A percentile compares a stretch with the other conserved stretches of the same genome.
Evolutionary conservation across 2,113 vertebrate species (phyloP).

Genomic region (Alligator mississippiensis): DNA sequence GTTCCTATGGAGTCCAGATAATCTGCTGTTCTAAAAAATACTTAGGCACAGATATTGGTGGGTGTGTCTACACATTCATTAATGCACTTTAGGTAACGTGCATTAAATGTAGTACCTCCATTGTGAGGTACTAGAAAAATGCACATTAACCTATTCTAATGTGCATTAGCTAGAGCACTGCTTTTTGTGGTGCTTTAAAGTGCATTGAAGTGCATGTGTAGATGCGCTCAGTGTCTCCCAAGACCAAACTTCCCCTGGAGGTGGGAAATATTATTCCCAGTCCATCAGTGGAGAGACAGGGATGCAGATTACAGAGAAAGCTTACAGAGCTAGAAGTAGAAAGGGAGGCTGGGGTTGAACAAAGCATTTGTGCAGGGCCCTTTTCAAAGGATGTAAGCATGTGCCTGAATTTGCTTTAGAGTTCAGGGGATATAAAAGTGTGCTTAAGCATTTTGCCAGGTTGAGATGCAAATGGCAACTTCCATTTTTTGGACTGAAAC

Average conservation of each 20-base stretch:
- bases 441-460: neutral
- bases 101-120: too few relatives aligned
- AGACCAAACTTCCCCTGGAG: neutral
- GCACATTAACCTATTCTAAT: too few relatives aligned
- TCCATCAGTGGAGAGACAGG: conserved; percentile 18
- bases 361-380: neutral
- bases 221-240: neutral
- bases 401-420: neutral
- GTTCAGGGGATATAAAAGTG: accelerated
- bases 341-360: neutral
- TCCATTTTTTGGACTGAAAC: neutral
- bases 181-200: too few relatives aligned
- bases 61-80: neutral
- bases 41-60: neutral
- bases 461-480: neutral
- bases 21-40: accelerated
- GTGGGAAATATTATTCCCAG: conserved; percentile 39
- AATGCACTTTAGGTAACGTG: too few relatives aligned
- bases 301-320: neutral
- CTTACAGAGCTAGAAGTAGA: conserved; percentile 17
- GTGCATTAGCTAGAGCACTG: too few relatives aligned
- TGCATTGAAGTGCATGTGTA: too few relatives aligned
- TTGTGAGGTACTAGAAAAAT: too few relatives aligned
- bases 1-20: neutral
- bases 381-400: neutral